These are phyloP conservation scores for Tachypleus tridentatus DNA, from an alignment of 1,140 invertebrate genomes.

Conservation along the genomic window DNA sequence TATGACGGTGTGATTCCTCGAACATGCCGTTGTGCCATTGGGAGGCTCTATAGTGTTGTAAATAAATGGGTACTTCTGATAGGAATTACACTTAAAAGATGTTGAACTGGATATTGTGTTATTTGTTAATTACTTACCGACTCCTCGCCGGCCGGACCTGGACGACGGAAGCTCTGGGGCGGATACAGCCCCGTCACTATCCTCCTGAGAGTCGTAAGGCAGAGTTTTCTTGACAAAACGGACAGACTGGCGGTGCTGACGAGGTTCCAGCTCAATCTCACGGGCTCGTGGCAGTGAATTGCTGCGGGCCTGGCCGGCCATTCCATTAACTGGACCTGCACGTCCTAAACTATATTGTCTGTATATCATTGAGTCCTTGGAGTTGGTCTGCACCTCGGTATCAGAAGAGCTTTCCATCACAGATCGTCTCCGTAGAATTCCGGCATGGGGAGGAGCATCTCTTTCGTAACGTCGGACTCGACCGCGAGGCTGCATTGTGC, in stretches of 20 bases:
- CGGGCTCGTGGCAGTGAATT: slow-evolving; percentile 28
- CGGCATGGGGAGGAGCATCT: slow-evolving; percentile 13
- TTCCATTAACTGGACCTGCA: background rate
- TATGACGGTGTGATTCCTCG: too few species aligned
- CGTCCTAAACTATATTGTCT: background rate
- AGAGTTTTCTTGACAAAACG: slow-evolving; percentile 35
- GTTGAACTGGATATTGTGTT: too few species aligned
- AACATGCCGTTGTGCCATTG: too few species aligned
- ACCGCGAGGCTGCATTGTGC: slow-evolving; percentile 10
- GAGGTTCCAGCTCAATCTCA: slow-evolving; percentile 3
- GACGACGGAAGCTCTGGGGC: slow-evolving; percentile 49
- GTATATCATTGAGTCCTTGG: slow-evolving; percentile 2
- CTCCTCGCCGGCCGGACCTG: slow-evolving; percentile 42
- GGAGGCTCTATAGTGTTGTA: too few species aligned
- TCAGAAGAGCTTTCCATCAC: slow-evolving; percentile 64
- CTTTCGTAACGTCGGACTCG: slow-evolving; percentile 21
- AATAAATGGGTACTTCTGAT: too few species aligned
- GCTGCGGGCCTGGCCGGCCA: slow-evolving; percentile 26
- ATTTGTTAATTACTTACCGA: slow-evolving; percentile 35
- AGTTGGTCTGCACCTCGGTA: slow-evolving; percentile 55
- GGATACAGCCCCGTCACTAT: slow-evolving; percentile 65
- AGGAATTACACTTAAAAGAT: too few species aligned
- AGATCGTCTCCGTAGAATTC: slow-evolving; percentile 31
- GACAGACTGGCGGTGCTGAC: slow-evolving; percentile 20
- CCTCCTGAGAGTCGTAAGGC: slow-evolving; percentile 59